phyloP scores from a whole-genome alignment of 2,888 invertebrate genomes.

The Rhagium mordax region DNA sequence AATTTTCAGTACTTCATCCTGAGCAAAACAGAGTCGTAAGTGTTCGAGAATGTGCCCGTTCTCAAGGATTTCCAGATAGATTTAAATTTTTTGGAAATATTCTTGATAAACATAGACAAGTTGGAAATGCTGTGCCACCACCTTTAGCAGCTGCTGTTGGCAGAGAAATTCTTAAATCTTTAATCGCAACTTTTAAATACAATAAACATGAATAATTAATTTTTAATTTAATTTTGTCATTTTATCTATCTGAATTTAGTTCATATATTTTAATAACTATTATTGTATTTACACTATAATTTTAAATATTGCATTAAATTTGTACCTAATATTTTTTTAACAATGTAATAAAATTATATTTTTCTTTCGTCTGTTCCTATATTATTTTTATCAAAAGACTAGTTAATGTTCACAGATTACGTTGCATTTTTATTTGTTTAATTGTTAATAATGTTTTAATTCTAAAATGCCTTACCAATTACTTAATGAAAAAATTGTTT shows the following conservation, averaged over 20 bases:
- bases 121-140: constrained; percentile 92
- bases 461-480: no score
- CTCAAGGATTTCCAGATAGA: constrained; percentile 87
- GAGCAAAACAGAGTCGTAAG: constrained; percentile 87
- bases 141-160: constrained; percentile 86
- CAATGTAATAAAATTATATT: background rate
- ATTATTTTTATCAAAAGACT: no score
- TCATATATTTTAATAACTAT: background rate
- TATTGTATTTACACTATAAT: no score
- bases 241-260: background rate
- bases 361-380: background rate
- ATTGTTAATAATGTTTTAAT: no score
- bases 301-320: background rate
- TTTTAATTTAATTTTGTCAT: background rate
- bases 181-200: constrained; percentile 17
- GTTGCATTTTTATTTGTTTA: no score
- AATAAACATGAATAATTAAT: background rate
- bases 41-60: constrained; percentile 88
- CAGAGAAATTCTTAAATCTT: constrained; percentile 78
- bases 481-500: no score
- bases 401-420: no score
- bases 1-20: constrained; percentile 80
- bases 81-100: constrained; percentile 84
- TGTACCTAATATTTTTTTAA: background rate
- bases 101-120: constrained; percentile 86